phyloP scores from a whole-genome alignment of 2,888 invertebrate genomes.

The Perithous albicinctus region DNA sequence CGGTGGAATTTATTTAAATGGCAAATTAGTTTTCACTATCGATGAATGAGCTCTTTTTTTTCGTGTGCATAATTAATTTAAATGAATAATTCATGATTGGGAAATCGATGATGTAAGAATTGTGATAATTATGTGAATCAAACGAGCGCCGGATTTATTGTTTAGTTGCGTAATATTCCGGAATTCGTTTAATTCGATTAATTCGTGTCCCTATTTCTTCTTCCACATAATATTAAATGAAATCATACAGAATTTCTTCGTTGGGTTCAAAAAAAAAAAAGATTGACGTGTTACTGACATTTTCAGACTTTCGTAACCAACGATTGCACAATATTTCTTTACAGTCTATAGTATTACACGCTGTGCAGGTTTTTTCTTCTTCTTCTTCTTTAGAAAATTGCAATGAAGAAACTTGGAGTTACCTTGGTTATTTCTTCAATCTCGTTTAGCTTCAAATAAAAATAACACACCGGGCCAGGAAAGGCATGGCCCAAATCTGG shows the following conservation, averaged over 20 bases:
- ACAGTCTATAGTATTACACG: conserved; percentile 21
- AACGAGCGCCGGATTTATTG: not conserved
- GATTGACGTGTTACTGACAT: conserved; percentile 60
- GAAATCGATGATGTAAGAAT: not conserved
- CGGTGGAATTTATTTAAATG: not conserved
- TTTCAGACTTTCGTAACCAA: conserved; percentile 55
- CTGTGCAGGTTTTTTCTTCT: not conserved
- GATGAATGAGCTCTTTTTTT: not conserved
- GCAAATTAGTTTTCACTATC: not conserved
- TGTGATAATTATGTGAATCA: conserved; percentile 4
- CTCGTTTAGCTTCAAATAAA: conserved; percentile 69
- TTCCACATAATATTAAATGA: not conserved
- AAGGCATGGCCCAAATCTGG: conserved; percentile 77
- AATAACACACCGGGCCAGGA: conserved; percentile 71
- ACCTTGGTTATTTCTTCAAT: conserved; percentile 71
- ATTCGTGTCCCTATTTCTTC: not conserved
- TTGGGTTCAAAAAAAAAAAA: conserved; percentile 42
- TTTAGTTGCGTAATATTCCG: conserved; percentile 14
- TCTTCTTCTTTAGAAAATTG: not conserved
- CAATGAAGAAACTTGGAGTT: conserved; percentile 40
- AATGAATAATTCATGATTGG: not conserved
- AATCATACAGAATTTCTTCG: not conserved
- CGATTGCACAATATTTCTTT: conserved; percentile 35
- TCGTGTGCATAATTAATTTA: not conserved
- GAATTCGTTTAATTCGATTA: conserved; percentile 13